phyloP scores from a whole-genome alignment of 2,797 vertebrate species.

The Coendou prehensilis region DNA sequence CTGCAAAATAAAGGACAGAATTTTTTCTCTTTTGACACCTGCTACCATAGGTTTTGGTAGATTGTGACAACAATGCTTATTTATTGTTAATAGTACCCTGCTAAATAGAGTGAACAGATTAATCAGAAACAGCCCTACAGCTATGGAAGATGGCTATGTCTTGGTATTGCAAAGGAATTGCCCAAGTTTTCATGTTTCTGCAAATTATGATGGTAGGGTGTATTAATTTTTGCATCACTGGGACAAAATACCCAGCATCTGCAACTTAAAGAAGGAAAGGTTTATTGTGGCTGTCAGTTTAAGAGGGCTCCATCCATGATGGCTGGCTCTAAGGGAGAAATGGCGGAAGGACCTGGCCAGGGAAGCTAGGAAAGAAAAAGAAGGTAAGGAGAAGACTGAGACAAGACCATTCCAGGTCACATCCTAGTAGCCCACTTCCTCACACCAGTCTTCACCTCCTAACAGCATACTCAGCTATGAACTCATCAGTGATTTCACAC shows the following conservation, averaged over 20 bases:
- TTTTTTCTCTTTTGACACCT: not conserved
- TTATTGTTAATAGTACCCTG: not conserved
- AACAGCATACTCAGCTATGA: not conserved
- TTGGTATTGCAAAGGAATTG: not conserved
- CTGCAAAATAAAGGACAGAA: not conserved
- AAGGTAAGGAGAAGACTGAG: not conserved
- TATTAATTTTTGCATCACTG: not conserved
- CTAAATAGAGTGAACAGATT: not conserved
- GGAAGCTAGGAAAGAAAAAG: not conserved
- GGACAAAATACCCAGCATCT: not conserved
- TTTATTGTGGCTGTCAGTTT: not conserved
- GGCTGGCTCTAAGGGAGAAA: not conserved
- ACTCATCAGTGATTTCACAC: not conserved
- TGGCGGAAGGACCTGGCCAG: not conserved
- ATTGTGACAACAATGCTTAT: not conserved
- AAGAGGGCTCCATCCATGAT: not conserved
- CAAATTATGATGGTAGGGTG: not conserved
- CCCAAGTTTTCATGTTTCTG: conserved; percentile 1
- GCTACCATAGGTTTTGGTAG: not conserved
- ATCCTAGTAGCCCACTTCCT: not conserved
- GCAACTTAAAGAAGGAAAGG: not conserved
- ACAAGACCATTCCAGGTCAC: not conserved
- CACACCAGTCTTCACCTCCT: not conserved
- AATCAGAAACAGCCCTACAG: not conserved
- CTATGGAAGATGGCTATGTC: not conserved